phyloP scores from a whole-genome alignment of 2,797 vertebrate genomes.

The Megalops cyprinoides region DNA sequence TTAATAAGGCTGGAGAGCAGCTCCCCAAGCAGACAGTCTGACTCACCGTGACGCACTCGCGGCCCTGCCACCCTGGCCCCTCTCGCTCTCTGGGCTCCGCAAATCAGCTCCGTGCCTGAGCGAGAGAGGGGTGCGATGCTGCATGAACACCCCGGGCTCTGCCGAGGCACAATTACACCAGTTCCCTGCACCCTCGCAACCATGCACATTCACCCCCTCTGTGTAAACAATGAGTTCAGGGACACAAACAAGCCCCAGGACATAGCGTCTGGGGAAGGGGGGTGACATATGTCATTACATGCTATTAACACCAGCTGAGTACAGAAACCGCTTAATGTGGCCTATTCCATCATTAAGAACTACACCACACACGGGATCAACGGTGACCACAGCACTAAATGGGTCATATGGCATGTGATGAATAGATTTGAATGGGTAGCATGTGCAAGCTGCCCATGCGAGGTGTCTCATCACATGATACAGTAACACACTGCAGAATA shows the following conservation, averaged over 20 bases:
- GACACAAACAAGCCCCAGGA: too few species aligned
- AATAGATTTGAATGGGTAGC: too few species aligned
- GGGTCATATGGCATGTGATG: background rate
- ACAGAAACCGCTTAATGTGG: background rate
- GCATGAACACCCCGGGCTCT: background rate
- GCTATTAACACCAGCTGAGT: background rate
- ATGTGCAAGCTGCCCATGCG: too few species aligned
- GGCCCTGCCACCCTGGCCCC: background rate
- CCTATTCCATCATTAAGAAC: background rate
- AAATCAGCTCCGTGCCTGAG: background rate
- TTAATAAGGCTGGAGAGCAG: background rate
- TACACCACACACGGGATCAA: background rate
- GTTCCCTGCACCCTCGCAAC: background rate
- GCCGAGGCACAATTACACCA: background rate
- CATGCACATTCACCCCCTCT: background rate
- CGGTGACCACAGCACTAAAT: background rate
- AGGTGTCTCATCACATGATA: too few species aligned
- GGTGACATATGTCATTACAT: too few species aligned
- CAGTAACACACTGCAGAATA: too few species aligned
- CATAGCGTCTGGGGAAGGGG: too few species aligned
- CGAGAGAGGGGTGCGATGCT: background rate
- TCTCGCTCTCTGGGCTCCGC: background rate
- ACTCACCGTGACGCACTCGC: slow-evolving; percentile 3
- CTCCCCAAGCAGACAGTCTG: background rate
- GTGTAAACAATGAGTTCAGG: too few species aligned